Evolutionary conservation across 2,797 vertebrate genomes (phyloP).

Genomic region (Gadopsis marmoratus): DNA sequence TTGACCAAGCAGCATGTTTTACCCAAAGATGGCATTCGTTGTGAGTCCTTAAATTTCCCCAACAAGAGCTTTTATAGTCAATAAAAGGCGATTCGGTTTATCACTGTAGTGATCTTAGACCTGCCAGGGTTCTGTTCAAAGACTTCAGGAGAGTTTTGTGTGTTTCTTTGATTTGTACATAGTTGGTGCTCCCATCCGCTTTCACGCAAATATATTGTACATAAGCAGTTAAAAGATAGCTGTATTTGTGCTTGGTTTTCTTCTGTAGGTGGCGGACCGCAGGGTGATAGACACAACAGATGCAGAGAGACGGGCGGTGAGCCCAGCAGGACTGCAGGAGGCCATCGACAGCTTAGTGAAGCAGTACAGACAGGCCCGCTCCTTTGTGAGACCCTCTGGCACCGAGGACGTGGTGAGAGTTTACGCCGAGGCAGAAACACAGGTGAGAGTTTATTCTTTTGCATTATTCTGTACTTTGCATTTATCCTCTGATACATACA

Average conservation of each 20-base stretch:
- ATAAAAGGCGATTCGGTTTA: background rate
- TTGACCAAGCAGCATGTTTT: background rate
- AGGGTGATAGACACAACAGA: slow-evolving; percentile 90
- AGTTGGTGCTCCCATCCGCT: background rate
- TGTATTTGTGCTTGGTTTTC: background rate
- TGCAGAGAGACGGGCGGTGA: slow-evolving; percentile 89
- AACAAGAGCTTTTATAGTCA: background rate
- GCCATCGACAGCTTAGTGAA: slow-evolving; percentile 88
- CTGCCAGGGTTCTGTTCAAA: background rate
- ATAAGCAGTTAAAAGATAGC: background rate
- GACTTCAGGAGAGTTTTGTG: background rate
- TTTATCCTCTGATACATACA: background rate
- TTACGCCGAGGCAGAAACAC: slow-evolving; percentile 94
- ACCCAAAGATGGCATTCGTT: background rate
- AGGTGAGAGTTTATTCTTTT: slow-evolving; percentile 82
- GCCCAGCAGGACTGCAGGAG: slow-evolving; percentile 91
- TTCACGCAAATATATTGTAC: background rate
- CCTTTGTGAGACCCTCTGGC: slow-evolving; percentile 95
- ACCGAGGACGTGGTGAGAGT: slow-evolving; percentile 95
- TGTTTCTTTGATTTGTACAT: background rate
- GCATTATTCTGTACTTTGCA: background rate
- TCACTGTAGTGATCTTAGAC: background rate
- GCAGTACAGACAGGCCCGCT: slow-evolving; percentile 86
- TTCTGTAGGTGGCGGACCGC: slow-evolving; percentile 90
- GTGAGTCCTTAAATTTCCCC: background rate